Evolutionary conservation across 2,888 invertebrate species (phyloP), one percentile per base, ranked within the genome.

Genomic region (Polymixis flavicincta): DNA sequence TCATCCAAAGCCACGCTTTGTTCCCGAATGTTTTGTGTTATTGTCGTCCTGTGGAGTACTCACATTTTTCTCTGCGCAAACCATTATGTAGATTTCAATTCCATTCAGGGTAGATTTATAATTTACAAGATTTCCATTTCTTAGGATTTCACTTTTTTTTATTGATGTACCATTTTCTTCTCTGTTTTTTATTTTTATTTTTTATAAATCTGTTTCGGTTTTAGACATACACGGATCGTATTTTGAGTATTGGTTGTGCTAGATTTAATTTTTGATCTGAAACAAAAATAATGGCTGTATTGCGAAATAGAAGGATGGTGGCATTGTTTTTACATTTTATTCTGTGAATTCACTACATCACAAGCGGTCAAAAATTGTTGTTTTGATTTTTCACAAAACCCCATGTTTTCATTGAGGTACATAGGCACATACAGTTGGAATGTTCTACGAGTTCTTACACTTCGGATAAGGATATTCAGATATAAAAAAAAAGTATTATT

Each of bases 81-180:
- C 86, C 85, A 85, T 88, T 86, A 87, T 80, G 84, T 87, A 85
- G 84, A 88, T 89, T 90, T 88, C 88, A 88, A 89, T 89, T 87
- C 83, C 83, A 87, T 88, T 88, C 83, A 80, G 77, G 78, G 82
- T 81, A 82, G 83, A 87, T 90, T 90, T 87, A 88, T 88, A 89
- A 90, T 88, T 90, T 89, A 89, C 77, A 84, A 88, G 83, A 87
- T 82, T 85, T 87, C 83, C 85, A 78, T 86, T 87, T 81, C 64
- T 77, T 72, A 78, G 80, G 82, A 85, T 84, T 85, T 87, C 71
- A 71, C 73, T 85, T 82, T 76, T 80, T 74, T 82, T 83, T 84
- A 78, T 85, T 79, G 77, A 82, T 77, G 74, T 85, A 66, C 55
- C n/a, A 76, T 63, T 74, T 73, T 66, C 37, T 60, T 19, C 42